Conservation (phyloP, 1,140 invertebrate genomes). For the Goniozus legneri region DNA sequence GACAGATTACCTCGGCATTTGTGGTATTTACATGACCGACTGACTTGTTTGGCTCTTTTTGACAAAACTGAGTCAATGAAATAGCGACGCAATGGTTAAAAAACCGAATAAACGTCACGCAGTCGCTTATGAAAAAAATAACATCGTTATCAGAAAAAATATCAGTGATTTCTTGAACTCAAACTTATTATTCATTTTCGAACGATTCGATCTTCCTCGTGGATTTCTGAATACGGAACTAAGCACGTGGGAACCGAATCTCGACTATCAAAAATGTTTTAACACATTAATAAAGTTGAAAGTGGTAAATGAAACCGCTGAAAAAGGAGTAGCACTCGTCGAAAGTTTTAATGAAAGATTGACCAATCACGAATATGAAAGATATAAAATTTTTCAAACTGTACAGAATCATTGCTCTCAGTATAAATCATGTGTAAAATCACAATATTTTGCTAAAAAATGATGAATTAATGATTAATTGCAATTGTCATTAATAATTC, state of each 20-base stretch:
- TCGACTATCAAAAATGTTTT: background rate
- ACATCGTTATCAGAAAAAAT: background rate
- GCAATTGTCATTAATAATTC: too few relatives aligned
- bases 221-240: constrained; percentile 3
- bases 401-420: constrained; percentile 4
- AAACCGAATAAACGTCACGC: background rate
- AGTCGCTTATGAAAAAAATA: background rate
- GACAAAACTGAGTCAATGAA: constrained; percentile 20
- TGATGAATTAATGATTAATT: too few relatives aligned
- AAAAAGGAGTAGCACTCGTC: constrained; percentile 1
- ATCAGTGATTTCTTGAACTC: constrained; percentile 10
- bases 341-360: background rate
- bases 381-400: constrained; percentile 5
- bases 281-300: constrained; percentile 1
- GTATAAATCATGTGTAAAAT: too few relatives aligned
- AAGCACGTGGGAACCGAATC: background rate
- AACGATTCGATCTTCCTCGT: constrained; percentile 4
- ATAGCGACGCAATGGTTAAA: background rate
- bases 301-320: constrained; percentile 9
- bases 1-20: constrained; percentile 27
- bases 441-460: too few relatives aligned
- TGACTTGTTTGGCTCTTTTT: constrained; percentile 28
- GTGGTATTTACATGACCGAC: constrained; percentile 30
- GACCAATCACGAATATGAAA: constrained; percentile 4
- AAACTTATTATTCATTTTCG: constrained; percentile 8